These are phyloP conservation scores for Taphrorychus bicolor DNA, from an alignment of 2,888 invertebrate genomes.

Conservation along the genomic window DNA sequence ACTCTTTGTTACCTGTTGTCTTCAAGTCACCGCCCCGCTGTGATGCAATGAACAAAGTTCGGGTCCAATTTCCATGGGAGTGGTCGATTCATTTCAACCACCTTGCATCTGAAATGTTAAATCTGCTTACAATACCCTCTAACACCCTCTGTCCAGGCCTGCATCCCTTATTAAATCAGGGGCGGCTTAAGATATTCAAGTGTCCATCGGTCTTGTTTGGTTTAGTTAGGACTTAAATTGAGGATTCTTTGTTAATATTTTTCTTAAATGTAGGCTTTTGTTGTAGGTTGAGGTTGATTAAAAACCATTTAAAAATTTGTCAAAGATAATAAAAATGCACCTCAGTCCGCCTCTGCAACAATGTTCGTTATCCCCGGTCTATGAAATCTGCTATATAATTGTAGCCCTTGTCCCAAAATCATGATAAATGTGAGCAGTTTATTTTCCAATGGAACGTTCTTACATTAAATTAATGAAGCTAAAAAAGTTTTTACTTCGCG, in stretches of 20 bases:
- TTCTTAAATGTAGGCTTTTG: too few relatives aligned
- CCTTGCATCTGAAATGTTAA: constrained; percentile 55
- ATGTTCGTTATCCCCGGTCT: constrained; percentile 40
- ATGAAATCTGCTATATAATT: constrained; percentile 58
- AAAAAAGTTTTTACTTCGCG: constrained; percentile 31
- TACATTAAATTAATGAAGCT: constrained; percentile 45
- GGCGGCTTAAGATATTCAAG: too few relatives aligned
- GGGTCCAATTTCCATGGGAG: constrained; percentile 53
- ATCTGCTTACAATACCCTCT: constrained; percentile 49
- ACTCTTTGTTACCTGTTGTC: constrained; percentile 45
- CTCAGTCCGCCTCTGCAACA: constrained; percentile 16
- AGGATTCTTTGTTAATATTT: too few relatives aligned
- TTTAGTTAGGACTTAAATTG: too few relatives aligned
- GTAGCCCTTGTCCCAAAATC: constrained; percentile 52
- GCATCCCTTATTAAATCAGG: constrained; percentile 12
- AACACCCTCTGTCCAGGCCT: constrained; percentile 41
- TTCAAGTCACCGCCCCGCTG: constrained; percentile 49
- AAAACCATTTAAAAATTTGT: background rate
- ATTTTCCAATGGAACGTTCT: constrained; percentile 47
- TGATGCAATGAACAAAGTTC: constrained; percentile 51
- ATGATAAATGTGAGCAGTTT: constrained; percentile 54
- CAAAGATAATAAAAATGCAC: too few relatives aligned
- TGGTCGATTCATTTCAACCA: constrained; percentile 55
- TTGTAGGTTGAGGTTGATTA: too few relatives aligned
- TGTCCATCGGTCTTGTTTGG: too few relatives aligned